Base-by-base conservation (phyloP, 2,113 vertebrate genomes). In the Peromyscus maniculatus region DNA sequence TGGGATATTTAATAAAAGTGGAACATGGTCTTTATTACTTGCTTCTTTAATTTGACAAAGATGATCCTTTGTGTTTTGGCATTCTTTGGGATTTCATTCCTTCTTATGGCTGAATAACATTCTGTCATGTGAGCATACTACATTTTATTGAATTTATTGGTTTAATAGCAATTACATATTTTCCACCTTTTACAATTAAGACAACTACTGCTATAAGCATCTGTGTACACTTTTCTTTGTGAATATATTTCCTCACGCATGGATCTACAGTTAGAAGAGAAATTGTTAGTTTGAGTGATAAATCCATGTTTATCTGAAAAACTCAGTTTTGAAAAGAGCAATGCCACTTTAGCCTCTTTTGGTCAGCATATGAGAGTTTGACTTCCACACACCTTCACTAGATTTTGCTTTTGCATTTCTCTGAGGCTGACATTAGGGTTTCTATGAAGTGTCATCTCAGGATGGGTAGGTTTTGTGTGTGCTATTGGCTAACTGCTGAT, bases 181-280 rank as follows among this genome's bases (percentile, higher is more conserved):
- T 84, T 43, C 7, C 7, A 49, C 13, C 36, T 84, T 43, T 49
- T 75, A 55, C 3, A 19, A 13, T 67, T 66, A 24, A 17, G 7
- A 43, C 21, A 52, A 64, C 59, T 49, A 1, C 17, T 52, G 1
- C 12, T 24, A 33, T 87, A 87, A 52, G 39, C 6, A 64, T 24
- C 11, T 59, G 4, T 49, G 33, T 91, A 4, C 24, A 33, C 1
- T 19, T 71, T 59, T 43, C 15, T 71, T 26, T 52, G 22, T 62
- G 39, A 52, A 39, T 19, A n/a, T 39, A 11, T 22, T 91, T 87
- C 1, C 21, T 64, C 3, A 26, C 5, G 17, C 11, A 39, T 71
- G 49, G 0, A 16, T 49, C 8, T 71, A 49, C 9, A 49, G 0
- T 8, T 69, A 78, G 16, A 4, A 17, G 4, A 8, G 7, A 31